Evolutionary conservation across 2,797 vertebrate genomes (phyloP).

Genomic region (Manis crassicaudata): DNA sequence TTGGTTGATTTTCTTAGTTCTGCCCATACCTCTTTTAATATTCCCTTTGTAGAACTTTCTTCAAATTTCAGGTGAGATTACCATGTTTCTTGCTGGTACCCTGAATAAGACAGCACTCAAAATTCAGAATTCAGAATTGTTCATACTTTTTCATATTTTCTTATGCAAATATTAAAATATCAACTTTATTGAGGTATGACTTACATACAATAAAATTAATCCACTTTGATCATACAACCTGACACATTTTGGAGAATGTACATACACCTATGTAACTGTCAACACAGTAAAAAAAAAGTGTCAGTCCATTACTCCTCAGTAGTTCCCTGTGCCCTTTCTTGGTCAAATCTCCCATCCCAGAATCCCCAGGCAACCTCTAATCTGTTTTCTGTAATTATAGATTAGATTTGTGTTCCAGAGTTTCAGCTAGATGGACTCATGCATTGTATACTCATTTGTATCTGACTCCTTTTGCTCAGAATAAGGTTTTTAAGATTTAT

Average conservation of each 20-base stretch:
- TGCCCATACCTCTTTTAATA: background rate
- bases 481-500: background rate
- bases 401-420: conserved; percentile 1
- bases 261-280: background rate
- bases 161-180: background rate
- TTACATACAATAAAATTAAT: background rate
- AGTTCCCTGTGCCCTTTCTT: background rate
- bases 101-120: background rate
- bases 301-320: background rate
- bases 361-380: background rate
- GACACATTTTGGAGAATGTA: background rate
- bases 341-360: background rate
- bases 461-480: background rate
- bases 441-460: background rate
- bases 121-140: background rate
- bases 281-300: background rate
- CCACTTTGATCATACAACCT: background rate
- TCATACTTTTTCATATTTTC: background rate
- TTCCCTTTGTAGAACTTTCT: background rate
- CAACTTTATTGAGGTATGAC: background rate
- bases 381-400: background rate
- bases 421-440: background rate
- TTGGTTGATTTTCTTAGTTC: background rate
- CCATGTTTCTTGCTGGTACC: background rate
- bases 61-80: background rate